Base-by-base conservation (phyloP, 1,140 invertebrate genomes). In the Holcopasites calliopsidis region DNA sequence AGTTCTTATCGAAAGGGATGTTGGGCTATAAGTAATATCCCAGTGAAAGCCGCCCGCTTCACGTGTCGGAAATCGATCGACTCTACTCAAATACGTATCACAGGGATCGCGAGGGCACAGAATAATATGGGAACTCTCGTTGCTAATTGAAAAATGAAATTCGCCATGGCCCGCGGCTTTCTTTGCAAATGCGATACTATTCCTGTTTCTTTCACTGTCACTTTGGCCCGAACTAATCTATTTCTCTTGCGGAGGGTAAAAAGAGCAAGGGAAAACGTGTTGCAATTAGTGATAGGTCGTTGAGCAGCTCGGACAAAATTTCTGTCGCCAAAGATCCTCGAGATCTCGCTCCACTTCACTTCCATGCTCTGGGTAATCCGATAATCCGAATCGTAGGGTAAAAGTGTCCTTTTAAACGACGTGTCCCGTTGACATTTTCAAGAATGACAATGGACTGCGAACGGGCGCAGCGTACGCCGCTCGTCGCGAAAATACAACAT, bases 301-400 rank as follows among this genome's bases (percentile, higher is more conserved):
- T 8, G 47, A 6, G 3, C 8, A 11, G 28, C 6, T 4, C 11
- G 18, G 28, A 13, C 57, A 44, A 26, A 28, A 7, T 21, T 6
- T 21, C 42, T 28, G 38, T 52, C 68, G 49, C 54, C 38, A 42
- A 73, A 21, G 21, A 55, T 55, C 44, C 70, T 70, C 57, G 28
- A 54, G 5, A 21, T 33, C 65, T 87, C 85, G 87, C 82, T 86
- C 86, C 84, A 85, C 85, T 86, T 86, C 81, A 82, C 82, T 86
- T 83, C 64, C 70, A 72, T 72, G 62, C 74, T 74, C 76, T 76
- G 82, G n/a, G 78, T 88, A 88, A 90, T 88, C 85, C 85, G 72
- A 85, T 89, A 90, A 91, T 91, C 90, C 88, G 88, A 89, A 90
- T 91, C 85, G 77, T 68, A 61, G 85, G 77, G 73, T 72, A 79